phyloP scores from a whole-genome alignment of 64 coral and sea anemone genomes.

The Hydrozoanthus tunicans region DNA sequence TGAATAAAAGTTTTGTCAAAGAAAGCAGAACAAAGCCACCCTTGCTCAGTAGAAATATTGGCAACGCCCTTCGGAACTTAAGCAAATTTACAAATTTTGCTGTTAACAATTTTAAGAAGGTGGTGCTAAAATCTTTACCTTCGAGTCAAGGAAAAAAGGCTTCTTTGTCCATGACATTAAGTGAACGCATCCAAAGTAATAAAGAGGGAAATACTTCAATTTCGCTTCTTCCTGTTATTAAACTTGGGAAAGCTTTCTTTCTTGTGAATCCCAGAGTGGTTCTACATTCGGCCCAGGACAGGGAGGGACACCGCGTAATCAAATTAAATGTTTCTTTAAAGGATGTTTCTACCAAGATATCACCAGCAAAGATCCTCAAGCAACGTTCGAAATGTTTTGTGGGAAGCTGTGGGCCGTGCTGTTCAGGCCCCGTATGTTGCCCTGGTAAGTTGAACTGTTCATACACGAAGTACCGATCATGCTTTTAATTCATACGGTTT shows the following conservation, averaged over 20 bases:
- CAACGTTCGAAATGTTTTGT: neutral
- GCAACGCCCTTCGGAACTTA: neutral
- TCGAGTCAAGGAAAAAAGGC: neutral
- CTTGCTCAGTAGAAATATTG: neutral
- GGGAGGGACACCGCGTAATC: neutral
- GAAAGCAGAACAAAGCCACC: neutral
- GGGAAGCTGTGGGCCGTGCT: conserved; percentile 36
- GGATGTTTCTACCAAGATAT: neutral
- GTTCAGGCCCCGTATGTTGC: conserved; percentile 14
- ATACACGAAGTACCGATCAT: too few relatives aligned
- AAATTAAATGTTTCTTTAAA: conserved; percentile 25
- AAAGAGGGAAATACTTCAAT: neutral
- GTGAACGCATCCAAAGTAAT: neutral
- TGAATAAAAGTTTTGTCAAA: neutral
- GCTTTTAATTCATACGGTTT: neutral
- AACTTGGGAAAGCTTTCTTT: conserved; percentile 45
- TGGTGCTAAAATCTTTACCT: neutral
- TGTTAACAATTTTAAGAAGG: neutral
- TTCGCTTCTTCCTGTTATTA: conserved; percentile 30
- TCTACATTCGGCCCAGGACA: conserved; percentile 4
- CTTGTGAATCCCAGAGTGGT: conserved; percentile 12
- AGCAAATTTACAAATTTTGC: neutral
- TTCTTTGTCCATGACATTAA: neutral
- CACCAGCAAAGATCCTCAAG: neutral
- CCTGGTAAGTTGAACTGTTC: conserved; percentile 21